Evolutionary conservation across 23 tunicate genomes (phyloP).

Genomic region (Ascidia mentula): DNA sequence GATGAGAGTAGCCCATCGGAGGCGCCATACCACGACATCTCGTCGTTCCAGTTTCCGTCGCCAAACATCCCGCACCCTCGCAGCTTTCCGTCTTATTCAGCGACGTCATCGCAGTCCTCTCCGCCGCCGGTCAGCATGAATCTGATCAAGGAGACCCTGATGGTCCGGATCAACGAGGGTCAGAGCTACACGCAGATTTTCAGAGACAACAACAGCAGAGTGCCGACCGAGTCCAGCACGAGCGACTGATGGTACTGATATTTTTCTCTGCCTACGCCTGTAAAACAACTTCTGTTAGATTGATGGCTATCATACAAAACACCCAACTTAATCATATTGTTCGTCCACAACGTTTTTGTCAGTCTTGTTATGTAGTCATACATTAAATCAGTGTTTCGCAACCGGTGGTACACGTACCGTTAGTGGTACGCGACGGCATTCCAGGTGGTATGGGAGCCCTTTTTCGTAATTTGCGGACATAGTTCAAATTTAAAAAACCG

Average conservation of each 20-base stretch:
- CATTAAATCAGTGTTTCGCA: too few species aligned
- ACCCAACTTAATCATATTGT: too few species aligned
- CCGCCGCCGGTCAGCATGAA: constrained; percentile 39
- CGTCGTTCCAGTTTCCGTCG: neutral
- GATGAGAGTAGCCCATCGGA: neutral
- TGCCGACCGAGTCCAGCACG: constrained; percentile 34
- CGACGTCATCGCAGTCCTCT: neutral
- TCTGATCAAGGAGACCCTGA: constrained; percentile 47
- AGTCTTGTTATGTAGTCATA: too few species aligned
- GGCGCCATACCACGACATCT: neutral
- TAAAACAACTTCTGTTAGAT: too few species aligned
- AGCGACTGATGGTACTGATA: neutral
- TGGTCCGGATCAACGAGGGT: constrained; percentile 41
- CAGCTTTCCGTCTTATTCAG: neutral
- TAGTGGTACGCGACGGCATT: too few species aligned
- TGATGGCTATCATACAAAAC: too few species aligned
- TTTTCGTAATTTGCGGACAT: too few species aligned
- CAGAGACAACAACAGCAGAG: constrained; percentile 2
- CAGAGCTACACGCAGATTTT: constrained; percentile 62
- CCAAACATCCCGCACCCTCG: neutral
- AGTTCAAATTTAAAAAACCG: too few species aligned
- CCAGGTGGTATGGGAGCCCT: too few species aligned
- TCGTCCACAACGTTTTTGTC: too few species aligned
- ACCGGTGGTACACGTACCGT: too few species aligned
- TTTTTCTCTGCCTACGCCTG: neutral